Evolutionary conservation across 2,888 invertebrate species (phyloP).

Genomic region (Cantharis nigra): DNA sequence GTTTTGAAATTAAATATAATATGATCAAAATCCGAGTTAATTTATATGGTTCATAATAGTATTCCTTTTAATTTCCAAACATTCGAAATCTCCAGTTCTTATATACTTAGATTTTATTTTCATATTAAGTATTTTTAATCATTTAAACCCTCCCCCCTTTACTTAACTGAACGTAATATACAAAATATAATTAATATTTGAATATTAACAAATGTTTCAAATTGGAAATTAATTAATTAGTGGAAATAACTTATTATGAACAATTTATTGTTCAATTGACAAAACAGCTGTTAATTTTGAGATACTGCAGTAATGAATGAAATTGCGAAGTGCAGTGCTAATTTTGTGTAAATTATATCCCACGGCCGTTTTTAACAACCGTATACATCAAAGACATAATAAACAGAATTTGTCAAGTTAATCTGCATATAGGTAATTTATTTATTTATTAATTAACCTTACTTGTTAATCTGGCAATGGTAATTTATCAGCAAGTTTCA

Average conservation of each 20-base stretch:
- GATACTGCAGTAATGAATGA: neutral
- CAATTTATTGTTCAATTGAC: neutral
- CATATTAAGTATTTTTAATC: no score
- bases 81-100: no score
- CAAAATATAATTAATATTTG: no score
- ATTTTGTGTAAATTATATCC: neutral
- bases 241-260: neutral
- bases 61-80: no score
- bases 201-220: no score
- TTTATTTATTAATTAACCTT: neutral
- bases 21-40: no score
- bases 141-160: no score
- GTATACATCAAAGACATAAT: neutral
- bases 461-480: neutral
- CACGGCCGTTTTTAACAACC: neutral
- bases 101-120: no score
- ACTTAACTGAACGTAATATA: no score
- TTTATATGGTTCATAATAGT: no score
- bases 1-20: no score
- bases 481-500: neutral
- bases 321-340: neutral
- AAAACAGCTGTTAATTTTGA: neutral
- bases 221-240: neutral
- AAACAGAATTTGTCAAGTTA: neutral
- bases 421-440: neutral